Base-by-base conservation (phyloP, 1,140 invertebrate species). In the Nixonia krombeini region DNA sequence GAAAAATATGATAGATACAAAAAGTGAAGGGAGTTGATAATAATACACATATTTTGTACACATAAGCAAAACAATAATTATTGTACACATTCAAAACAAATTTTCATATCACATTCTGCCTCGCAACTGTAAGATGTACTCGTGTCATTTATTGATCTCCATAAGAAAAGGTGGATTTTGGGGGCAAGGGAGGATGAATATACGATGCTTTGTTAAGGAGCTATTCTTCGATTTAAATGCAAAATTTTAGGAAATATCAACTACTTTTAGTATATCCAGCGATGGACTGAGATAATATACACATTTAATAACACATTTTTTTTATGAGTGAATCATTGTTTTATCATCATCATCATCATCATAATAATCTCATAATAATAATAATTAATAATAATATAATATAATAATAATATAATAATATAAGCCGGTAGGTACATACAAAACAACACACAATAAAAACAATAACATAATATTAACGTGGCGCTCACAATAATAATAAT, bases 361-460 rank as follows among this genome's bases (percentile, higher is more conserved):
- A n/a, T n/a, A n/a, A n/a, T n/a, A n/a, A 63, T 72, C 58, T 68
- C 51, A 70, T 62, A 69, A 63, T 70, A 70, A 64, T 67, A 62
- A 64, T 63, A 63, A 63, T 64, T 64, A 68, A 64, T 66, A 67
- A 56, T 69, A 65, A 70, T 70, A 76, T 81, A 79, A 83, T 81
- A 61, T 59, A 68, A 64, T 66, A 66, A 53, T 69, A 64, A 69
- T 69, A 76, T 81, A 79, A 82, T 81, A 69, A 74, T 76, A 77
- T 78, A 81, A 75, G 72, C 73, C 75, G 75, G 74, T 82, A 80
- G 72, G 71, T 81, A 85, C 82, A 85, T 85, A 84, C 79, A 84
- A 84, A 85, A 85, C 81, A 85, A 85, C 83, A 85, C 83, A 85
- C 83, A 84, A 84, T 84, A 83, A 84, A 85, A 85, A 85, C 83